Evolutionary conservation across 2,888 invertebrate species (phyloP).

Genomic region (Oligia strigilis): DNA sequence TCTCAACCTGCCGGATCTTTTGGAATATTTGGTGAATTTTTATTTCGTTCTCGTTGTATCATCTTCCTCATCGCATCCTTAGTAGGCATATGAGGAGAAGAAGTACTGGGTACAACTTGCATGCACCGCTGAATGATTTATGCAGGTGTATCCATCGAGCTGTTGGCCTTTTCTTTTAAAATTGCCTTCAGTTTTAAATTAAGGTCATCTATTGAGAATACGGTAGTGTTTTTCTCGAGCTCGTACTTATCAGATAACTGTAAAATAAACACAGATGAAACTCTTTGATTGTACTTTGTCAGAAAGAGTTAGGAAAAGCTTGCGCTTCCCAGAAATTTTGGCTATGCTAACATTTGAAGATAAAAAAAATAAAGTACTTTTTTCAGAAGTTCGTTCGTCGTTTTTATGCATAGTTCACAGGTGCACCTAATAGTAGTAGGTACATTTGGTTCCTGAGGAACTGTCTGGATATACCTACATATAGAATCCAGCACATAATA

Average conservation of each 20-base stretch:
- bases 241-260: background rate
- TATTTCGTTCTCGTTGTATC: too few relatives aligned
- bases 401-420: background rate
- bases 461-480: background rate
- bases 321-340: background rate
- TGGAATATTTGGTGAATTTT: too few relatives aligned
- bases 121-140: slow-evolving; percentile 14
- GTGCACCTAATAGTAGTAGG: background rate
- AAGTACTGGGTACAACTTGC: slow-evolving; percentile 11
- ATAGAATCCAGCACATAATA: background rate
- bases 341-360: background rate
- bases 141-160: slow-evolving; percentile 3
- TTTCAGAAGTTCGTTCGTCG: background rate
- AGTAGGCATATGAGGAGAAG: slow-evolving; percentile 11
- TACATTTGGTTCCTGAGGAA: background rate
- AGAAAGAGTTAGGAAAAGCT: background rate
- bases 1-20: too few relatives aligned
- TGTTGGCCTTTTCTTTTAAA: slow-evolving; percentile 18
- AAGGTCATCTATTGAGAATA: background rate
- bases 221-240: background rate
- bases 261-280: background rate
- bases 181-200: background rate
- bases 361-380: background rate
- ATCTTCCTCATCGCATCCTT: slow-evolving; percentile 13
- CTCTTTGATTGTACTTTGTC: background rate